A percentile compares a stretch with the other conserved stretches of the same genome.
Evolutionary conservation across 2,888 invertebrate genomes (phyloP).

Genomic region (Digitonthophagus gazella): DNA sequence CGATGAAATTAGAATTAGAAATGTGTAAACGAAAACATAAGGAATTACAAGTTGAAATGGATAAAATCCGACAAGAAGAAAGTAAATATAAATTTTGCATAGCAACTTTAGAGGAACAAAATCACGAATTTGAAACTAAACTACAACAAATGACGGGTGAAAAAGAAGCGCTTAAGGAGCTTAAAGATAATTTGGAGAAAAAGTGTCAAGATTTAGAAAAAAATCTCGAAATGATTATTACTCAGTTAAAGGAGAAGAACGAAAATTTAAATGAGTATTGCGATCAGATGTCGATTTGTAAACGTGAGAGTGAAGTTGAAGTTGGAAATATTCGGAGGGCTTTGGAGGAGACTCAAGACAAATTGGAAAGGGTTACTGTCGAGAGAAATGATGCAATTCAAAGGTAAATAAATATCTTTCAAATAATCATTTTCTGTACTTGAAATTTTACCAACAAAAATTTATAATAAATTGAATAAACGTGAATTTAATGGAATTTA

Average conservation of each 20-base stretch:
- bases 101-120: conserved; percentile 24
- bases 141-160: conserved; percentile 31
- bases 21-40: conserved; percentile 24
- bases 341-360: conserved; percentile 28
- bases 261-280: conserved; percentile 28
- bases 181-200: conserved; percentile 23
- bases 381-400: conserved; percentile 19
- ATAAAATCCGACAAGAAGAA: conserved; percentile 20
- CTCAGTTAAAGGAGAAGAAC: conserved; percentile 27
- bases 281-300: conserved; percentile 20
- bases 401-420: too few relatives aligned
- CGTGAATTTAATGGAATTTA: too few relatives aligned
- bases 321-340: conserved; percentile 19
- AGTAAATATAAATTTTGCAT: conserved; percentile 23
- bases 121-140: conserved; percentile 28
- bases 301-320: conserved; percentile 23
- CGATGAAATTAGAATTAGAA: conserved; percentile 27
- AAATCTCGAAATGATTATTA: conserved; percentile 28
- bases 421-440: too few relatives aligned
- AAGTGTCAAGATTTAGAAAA: conserved; percentile 30
- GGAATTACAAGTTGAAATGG: conserved; percentile 15
- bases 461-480: too few relatives aligned
- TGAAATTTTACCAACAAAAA: too few relatives aligned
- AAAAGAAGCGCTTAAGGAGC: conserved; percentile 26
- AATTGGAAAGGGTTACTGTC: conserved; percentile 29